Conservation (phyloP, 2,888 invertebrate species). For the Cantharis nigra region DNA sequence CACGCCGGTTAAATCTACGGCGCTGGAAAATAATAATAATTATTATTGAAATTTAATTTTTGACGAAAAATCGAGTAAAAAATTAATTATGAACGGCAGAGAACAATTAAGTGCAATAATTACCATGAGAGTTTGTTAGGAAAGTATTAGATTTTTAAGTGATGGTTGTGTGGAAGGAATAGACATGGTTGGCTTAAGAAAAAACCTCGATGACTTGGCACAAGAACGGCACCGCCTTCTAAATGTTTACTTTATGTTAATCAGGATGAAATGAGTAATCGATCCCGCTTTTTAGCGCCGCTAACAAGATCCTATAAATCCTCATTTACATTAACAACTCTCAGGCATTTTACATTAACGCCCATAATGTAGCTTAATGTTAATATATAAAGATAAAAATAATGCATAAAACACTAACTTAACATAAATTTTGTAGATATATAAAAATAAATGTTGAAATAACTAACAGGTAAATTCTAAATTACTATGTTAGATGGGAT, state of each 20-base stretch:
- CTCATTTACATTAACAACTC: constrained; percentile 22
- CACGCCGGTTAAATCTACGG: not conserved
- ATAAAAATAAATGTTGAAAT: not conserved
- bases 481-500: not conserved
- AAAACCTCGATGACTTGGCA: not conserved
- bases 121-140: not conserved
- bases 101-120: not conserved
- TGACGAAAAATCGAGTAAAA: not conserved
- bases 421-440: not conserved
- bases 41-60: not conserved
- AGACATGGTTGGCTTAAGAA: not conserved
- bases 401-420: not conserved
- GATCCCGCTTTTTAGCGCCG: constrained; percentile 21
- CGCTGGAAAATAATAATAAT: not conserved
- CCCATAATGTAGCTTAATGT: constrained; percentile 1
- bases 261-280: constrained; percentile 23
- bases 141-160: not conserved
- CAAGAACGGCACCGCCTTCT: constrained; percentile 7
- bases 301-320: constrained; percentile 16
- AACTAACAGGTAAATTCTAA: not conserved
- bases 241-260: constrained; percentile 28
- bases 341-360: constrained; percentile 12
- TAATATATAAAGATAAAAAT: not conserved
- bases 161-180: not conserved
- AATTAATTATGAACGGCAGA: not conserved